A percentile compares a stretch with the other conserved stretches of the same genome.
Evolutionary conservation across 2,888 invertebrate genomes (phyloP).

Genomic region (Antheraea yamamai): DNA sequence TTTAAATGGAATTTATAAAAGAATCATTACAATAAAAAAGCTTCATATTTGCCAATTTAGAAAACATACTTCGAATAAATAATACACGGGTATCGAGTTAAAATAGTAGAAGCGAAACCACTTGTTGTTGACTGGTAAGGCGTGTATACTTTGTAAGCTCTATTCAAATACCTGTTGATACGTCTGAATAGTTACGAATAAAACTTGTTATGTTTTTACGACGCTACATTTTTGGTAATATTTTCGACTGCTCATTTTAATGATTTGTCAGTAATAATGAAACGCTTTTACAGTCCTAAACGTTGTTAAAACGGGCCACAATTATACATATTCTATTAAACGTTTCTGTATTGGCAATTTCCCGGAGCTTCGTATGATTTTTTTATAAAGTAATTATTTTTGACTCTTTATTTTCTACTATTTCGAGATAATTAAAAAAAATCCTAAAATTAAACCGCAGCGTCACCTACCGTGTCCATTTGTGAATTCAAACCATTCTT

Average conservation of each 20-base stretch:
- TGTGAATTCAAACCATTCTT: no score
- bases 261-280: neutral
- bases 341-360: no score
- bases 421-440: no score
- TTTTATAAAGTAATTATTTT: no score
- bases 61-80: neutral
- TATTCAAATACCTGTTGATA: conserved; percentile 6
- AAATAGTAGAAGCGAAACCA: neutral
- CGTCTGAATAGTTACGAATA: neutral
- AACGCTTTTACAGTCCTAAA: neutral
- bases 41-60: neutral
- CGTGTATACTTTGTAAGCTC: neutral
- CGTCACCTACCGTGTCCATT: no score
- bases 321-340: no score
- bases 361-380: no score
- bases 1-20: neutral
- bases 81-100: neutral
- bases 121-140: neutral
- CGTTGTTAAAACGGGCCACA: no score
- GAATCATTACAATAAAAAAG: no score
- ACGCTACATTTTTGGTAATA: neutral
- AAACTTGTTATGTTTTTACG: neutral
- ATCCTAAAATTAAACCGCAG: no score
- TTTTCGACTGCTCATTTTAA: neutral
- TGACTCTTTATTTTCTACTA: no score